These are phyloP conservation scores for Tauraco erythrolophus DNA, from an alignment of 2,113 vertebrate genomes.

Conservation along the genomic window DNA sequence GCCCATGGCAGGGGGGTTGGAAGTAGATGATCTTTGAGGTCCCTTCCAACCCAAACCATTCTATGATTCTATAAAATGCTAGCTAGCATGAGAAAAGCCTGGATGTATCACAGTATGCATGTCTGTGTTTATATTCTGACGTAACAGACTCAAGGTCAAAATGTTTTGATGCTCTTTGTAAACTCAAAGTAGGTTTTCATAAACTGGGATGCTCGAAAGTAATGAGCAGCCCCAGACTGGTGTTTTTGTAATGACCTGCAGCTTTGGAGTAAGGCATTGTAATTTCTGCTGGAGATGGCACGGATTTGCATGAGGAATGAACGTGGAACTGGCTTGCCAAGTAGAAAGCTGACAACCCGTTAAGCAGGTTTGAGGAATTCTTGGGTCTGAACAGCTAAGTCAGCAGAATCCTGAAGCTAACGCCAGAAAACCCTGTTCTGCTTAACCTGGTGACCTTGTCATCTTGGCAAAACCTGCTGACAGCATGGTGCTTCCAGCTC, in stretches of 20 bases:
- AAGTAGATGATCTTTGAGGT: too few relatives aligned
- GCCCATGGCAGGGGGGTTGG: too few relatives aligned
- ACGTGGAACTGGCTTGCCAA: rapidly evolving
- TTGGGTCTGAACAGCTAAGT: not conserved
- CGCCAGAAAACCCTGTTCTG: not conserved
- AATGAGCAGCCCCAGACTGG: not conserved
- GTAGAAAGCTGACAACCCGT: not conserved
- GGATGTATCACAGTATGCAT: too few relatives aligned
- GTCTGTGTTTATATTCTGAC: not conserved
- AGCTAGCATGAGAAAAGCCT: not conserved
- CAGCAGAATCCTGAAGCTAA: not conserved
- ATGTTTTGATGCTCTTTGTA: not conserved
- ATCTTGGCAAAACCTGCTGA: not conserved
- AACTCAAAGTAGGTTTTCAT: not conserved
- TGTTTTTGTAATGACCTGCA: not conserved
- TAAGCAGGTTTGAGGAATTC: not conserved
- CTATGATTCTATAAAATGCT: too few relatives aligned
- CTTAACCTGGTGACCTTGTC: conserved; percentile 8
- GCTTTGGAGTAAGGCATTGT: not conserved
- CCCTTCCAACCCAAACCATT: too few relatives aligned
- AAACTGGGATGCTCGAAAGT: not conserved
- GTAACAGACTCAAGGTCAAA: not conserved
- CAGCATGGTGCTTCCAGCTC: not conserved
- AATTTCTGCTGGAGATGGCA: not conserved
- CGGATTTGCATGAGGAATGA: not conserved